phyloP scores from a whole-genome alignment of 2,113 vertebrate species.

The Corvus cornix region DNA sequence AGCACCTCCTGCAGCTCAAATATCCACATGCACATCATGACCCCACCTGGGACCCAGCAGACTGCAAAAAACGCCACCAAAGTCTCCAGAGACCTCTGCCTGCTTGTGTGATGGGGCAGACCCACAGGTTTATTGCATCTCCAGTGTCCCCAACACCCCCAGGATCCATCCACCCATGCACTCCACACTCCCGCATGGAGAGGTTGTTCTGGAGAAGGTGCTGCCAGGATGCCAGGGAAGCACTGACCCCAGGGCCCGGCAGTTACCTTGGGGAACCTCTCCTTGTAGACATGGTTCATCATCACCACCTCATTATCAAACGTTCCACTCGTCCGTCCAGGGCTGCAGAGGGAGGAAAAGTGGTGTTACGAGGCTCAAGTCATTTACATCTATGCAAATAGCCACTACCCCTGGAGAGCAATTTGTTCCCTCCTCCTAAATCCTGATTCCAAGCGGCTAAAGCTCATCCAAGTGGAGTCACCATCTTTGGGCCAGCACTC shows the following conservation, averaged over 20 bases:
- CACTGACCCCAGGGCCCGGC: not conserved
- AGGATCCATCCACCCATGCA: not conserved
- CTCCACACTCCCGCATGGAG: not conserved
- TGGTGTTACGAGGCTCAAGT: rapidly evolving
- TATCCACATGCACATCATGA: not conserved
- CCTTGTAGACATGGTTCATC: conserved; percentile 99
- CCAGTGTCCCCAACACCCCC: not conserved
- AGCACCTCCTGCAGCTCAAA: not conserved
- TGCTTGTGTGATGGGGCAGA: not conserved
- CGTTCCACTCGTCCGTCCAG: conserved; percentile 84
- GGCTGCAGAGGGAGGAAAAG: conserved; percentile 71
- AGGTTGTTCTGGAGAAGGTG: not conserved
- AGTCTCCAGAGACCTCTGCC: not conserved
- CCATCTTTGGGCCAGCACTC: not conserved
- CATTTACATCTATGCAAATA: not conserved
- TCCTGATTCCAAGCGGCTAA: not conserved
- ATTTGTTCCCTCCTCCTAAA: not conserved
- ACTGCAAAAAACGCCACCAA: not conserved
- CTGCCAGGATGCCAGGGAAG: not conserved
- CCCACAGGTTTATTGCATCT: not conserved
- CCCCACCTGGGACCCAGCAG: not conserved
- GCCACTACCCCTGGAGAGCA: not conserved
- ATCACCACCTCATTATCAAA: conserved; percentile 96
- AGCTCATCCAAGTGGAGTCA: not conserved
- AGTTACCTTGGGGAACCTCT: conserved; percentile 94